Evolutionary conservation across 2,888 invertebrate species (phyloP), one percentile per base, ranked within the genome.

Genomic region (Nephrocerus scutellatus): DNA sequence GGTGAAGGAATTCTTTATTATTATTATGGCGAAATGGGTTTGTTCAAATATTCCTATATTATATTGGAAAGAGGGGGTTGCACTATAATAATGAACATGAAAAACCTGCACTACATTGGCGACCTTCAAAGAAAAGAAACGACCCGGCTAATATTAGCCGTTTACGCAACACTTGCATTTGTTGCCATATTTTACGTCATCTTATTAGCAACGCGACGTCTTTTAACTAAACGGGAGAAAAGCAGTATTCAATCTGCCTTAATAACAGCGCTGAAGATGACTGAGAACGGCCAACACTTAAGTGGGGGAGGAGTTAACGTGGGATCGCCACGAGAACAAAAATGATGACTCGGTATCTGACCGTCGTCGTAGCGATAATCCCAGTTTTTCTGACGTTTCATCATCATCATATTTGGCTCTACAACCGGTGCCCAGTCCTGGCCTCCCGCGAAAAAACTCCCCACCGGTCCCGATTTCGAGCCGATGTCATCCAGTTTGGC

Each of bases 31-130:
- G 1, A 82, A 80, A 53, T 82, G 79, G 12, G 80, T 80, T 63
- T 73, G 95, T 75, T 96, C 97, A 0, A 83, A 92, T 44, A 84
- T 97, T 47, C 86, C 92, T 62, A 70, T 97, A 46, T 79, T 86
- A 47, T 78, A 89, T 51, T 79, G 87, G 43, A 87, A 87, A 46
- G 93, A 97, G 66, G 79, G 85, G 21, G 74, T 81, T 19, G 82
- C 89, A 55, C 97, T 88, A n/a, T n/a, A n/a, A n/a, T n/a, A 21
- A 39, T 39, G 39, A 39, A 39, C 19, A 33, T 21, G 18, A 28
- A 34, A 16, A 39, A 33, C 29, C 15, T 33, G 8, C 23, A 28
- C n/a, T 33, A 39, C 13, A 39, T 39, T 13, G 36, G 30, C 22
- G 29, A 36, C 10, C 29, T 30, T n/a, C 14, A 22, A 30, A 29